These are phyloP conservation scores for Myathropa florea DNA, from an alignment of 2,888 invertebrate species.

Conservation along the genomic window DNA sequence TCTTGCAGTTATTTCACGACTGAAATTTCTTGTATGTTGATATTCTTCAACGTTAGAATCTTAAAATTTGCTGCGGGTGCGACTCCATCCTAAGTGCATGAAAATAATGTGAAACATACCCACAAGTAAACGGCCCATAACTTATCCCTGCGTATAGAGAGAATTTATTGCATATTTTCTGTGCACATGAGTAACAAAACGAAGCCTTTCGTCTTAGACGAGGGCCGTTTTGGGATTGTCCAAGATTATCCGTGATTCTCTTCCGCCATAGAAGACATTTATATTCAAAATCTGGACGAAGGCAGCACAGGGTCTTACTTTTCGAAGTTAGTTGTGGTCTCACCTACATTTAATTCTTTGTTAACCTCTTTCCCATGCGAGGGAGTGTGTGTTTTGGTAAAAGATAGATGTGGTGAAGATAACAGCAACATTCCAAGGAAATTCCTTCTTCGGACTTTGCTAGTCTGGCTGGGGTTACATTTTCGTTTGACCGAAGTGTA, in stretches of 20 bases:
- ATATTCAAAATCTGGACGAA: constrained; percentile 64
- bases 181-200: constrained; percentile 3
- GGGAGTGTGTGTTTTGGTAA: constrained; percentile 29
- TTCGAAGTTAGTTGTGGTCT: constrained; percentile 15
- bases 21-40: constrained; percentile 9
- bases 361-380: constrained; percentile 11
- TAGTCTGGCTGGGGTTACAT: constrained; percentile 18
- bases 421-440: constrained; percentile 60
- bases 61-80: not conserved
- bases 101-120: constrained; percentile 44
- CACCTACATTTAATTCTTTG: constrained; percentile 64
- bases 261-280: constrained; percentile 42
- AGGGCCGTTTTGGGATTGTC: constrained; percentile 31
- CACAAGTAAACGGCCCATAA: constrained; percentile 47
- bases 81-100: not conserved
- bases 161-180: constrained; percentile 28
- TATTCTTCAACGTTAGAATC: constrained; percentile 1
- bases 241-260: constrained; percentile 56
- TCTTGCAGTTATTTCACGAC: not conserved
- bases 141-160: constrained; percentile 31
- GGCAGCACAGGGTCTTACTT: constrained; percentile 19
- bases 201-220: constrained; percentile 20
- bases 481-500: constrained; percentile 59
- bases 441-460: constrained; percentile 45
- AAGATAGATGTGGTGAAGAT: constrained; percentile 52